Base-by-base conservation (phyloP, 2,888 invertebrate genomes). In the Opisthograptis luteolata region DNA sequence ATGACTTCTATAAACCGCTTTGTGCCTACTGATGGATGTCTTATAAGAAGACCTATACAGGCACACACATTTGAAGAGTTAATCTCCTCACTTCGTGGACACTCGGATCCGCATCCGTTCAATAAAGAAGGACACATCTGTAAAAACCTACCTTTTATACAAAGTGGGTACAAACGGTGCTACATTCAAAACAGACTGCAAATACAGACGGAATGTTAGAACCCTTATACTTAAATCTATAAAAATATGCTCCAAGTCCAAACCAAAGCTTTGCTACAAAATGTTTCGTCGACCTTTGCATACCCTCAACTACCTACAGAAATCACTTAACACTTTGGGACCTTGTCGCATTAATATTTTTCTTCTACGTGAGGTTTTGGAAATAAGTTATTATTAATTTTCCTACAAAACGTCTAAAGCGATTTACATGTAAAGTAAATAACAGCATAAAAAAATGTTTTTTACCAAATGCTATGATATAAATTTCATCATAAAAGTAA, bases 271-370 rank as follows among this genome's bases (percentile, higher is more conserved):
- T 42, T 50, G 45, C 51, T 56, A 49, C 51, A 48, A 58, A 56
- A 58, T 55, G 49, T 55, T 60, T 24, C 55, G 41, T 42, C 54
- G 58, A 52, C 56, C 56, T 61, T 56, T 58, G 46, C 48, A 52
- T 56, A 32, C 51, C 28, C 10, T 2, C 9, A n/a, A n/a, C n/a
- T n/a, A 2, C 6, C 15, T 4, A 9, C 13, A 32, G 31, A 30
- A 13, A 25, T 35, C 15, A 36, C 14, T 22, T 22, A 24, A 6
- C 14, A 4, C 19, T 19, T 15, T 15, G 24, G 22, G 15, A 36
- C 41, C 12, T 22, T 41, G 40, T 35, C 47, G 8, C 40, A 20
- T 8, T 32, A 20, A 28, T 20, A 36, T 4, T 31, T n/a, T n/a
- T n/a, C n/a, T n/a, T n/a, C 14, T 45, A 24, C 36, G 8, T 0